Conservation (phyloP, 2,888 invertebrate genomes). For the Ophion costatus region DNA sequence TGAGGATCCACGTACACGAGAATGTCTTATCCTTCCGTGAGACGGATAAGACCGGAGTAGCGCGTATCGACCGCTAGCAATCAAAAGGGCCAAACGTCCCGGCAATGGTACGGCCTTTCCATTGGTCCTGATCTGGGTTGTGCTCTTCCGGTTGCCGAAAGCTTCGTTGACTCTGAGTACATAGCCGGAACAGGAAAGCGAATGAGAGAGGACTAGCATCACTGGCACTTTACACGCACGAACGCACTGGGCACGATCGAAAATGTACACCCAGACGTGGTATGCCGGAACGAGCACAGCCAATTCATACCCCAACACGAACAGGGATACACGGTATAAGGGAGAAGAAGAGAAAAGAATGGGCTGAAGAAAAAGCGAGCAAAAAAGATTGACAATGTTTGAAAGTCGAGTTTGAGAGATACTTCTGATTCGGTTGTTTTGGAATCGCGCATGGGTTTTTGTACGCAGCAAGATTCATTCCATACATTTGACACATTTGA, state of each 20-base stretch:
- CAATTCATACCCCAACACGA: constrained; percentile 22
- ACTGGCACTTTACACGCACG: constrained; percentile 61
- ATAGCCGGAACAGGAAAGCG: constrained; percentile 15
- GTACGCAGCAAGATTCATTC: not conserved
- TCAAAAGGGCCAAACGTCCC: constrained; percentile 3
- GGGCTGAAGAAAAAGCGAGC: constrained; percentile 25
- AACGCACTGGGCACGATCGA: constrained; percentile 53
- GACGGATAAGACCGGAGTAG: constrained; percentile 8
- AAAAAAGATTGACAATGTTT: constrained; percentile 1
- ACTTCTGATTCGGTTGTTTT: constrained; percentile 14
- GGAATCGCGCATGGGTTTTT: not conserved
- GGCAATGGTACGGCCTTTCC: not conserved
- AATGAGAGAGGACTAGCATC: constrained; percentile 34
- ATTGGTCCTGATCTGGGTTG: constrained; percentile 5
- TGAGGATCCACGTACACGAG: constrained; percentile 53
- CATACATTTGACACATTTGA: constrained; percentile 13
- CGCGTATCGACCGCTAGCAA: not conserved
- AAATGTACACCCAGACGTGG: constrained; percentile 25
- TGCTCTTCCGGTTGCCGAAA: constrained; percentile 10
- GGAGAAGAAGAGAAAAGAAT: constrained; percentile 15
- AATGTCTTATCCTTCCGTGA: constrained; percentile 51
- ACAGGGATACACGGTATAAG: constrained; percentile 1
- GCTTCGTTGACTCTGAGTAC: not conserved
- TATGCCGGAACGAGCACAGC: constrained; percentile 21
- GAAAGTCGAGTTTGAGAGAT: constrained; percentile 63